Evolutionary conservation across 2,888 invertebrate species (phyloP), one percentile per base, ranked within the genome.

Genomic region (Lochmaea crataegi): DNA sequence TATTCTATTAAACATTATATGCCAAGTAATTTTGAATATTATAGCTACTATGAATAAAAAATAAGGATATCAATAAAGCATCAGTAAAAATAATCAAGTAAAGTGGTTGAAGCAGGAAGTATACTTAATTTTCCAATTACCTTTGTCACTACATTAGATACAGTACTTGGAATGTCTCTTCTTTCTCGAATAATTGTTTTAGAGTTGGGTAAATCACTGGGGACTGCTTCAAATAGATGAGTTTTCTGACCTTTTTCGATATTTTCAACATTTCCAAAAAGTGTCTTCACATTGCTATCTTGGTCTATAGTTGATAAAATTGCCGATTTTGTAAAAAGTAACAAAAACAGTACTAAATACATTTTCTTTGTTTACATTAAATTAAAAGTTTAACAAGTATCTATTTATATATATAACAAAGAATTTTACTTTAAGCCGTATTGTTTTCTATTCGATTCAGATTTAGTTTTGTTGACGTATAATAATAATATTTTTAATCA

Each of bases 111-210:
- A 53, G 53, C 69, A 69, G 70, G 70, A 70, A 64, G 57, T 32
- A 45, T 45, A 10, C 42, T 64, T 56, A 70, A 64, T 70, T 70
- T 51, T 51, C 22, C 70, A 70, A 70, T 70, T 70, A 70, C 70
- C 70, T 70, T 70, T 70, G 70, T 70, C 41, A 70, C 57, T 51
- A 70, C 45, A 18, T 65, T 57, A 10, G 70, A 64, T 16, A 38
- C n/a, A 22, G 32, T 18, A 38, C 38, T 68, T 42, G 18, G 18
- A n/a, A 57, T 18, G n/a, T 64, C 57, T 70, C 64, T 64, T 41
- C 12, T 64, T 45, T 56, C 12, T 32, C 70, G 56, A 12, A n/a
- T 41, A 45, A 38, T 32, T 41, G 26, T 18, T 22, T 41, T 22
- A 22, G 51, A 14, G 12, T 10, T 9, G 22, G 45, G 2, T 10